A percentile compares a stretch with the other conserved stretches of the same genome.
phyloP scores from a whole-genome alignment of 2,797 vertebrate species.

The Pristis pectinata region DNA sequence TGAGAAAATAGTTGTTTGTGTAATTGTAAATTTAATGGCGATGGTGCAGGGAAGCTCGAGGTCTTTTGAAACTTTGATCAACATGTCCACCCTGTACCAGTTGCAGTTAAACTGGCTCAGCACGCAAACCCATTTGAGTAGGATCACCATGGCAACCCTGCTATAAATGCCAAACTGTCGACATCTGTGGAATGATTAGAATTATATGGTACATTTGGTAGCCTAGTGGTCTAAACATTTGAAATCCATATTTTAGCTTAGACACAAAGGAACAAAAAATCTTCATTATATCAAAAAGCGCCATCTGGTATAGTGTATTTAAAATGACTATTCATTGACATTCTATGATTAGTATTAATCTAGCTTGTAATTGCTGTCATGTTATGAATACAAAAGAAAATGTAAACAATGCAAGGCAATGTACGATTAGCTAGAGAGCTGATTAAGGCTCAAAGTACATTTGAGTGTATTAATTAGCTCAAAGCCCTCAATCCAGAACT shows the following conservation, averaged over 20 bases:
- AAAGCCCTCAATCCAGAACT: background rate
- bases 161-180: no score
- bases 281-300: background rate
- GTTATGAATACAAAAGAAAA: slow-evolving; percentile 18
- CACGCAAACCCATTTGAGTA: no score
- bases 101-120: no score
- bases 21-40: no score
- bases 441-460: slow-evolving; percentile 1
- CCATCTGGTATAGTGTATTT: background rate
- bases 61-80: no score
- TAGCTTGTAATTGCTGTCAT: background rate
- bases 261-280: background rate
- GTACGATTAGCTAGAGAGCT: background rate
- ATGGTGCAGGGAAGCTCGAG: no score
- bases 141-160: no score
- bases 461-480: slow-evolving; percentile 14
- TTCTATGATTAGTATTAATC: background rate
- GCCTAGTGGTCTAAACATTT: background rate
- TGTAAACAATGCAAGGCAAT: slow-evolving; percentile 13
- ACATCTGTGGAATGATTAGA: no score
- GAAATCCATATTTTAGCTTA: background rate
- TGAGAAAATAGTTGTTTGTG: no score
- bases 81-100: no score
- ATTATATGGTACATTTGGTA: no score
- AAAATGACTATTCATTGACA: background rate